A percentile compares a stretch with the other conserved stretches of the same genome.
phyloP scores from a whole-genome alignment of 2,797 vertebrate genomes.

The Peromyscus melanophrys region DNA sequence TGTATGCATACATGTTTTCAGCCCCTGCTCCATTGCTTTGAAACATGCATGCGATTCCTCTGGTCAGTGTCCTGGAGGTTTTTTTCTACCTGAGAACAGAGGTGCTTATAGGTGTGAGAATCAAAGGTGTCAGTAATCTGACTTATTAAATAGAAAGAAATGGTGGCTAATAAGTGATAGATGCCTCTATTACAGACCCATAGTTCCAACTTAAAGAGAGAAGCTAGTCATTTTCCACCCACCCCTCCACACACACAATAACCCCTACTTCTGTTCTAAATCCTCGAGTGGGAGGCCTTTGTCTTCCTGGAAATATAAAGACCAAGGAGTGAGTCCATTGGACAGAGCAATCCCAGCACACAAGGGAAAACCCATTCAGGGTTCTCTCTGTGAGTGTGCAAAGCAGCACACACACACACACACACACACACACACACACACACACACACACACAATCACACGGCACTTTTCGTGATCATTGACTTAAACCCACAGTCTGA shows the following conservation, averaged over 20 bases:
- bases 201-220: not conserved
- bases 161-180: not conserved
- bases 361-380: not conserved
- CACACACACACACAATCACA: not conserved
- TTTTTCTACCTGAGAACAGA: not conserved
- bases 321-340: not conserved
- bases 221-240: conserved; percentile 10
- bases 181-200: not conserved
- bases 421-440: too few species aligned
- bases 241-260: not conserved
- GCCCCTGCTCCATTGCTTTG: not conserved
- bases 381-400: not conserved
- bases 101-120: not conserved
- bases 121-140: not conserved
- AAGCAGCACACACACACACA: not conserved
- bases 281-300: not conserved
- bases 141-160: conserved; percentile 25
- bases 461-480: too few species aligned
- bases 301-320: conserved; percentile 40
- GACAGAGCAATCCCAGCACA: not conserved
- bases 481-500: not conserved
- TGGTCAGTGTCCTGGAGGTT: not conserved
- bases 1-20: not conserved
- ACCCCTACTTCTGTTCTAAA: not conserved
- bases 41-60: not conserved